A percentile compares a stretch with the other conserved stretches of the same genome.
These are phyloP conservation scores for Brachyalestes nurse DNA, from an alignment of 2,797 vertebrate species.

Conservation along the genomic window DNA sequence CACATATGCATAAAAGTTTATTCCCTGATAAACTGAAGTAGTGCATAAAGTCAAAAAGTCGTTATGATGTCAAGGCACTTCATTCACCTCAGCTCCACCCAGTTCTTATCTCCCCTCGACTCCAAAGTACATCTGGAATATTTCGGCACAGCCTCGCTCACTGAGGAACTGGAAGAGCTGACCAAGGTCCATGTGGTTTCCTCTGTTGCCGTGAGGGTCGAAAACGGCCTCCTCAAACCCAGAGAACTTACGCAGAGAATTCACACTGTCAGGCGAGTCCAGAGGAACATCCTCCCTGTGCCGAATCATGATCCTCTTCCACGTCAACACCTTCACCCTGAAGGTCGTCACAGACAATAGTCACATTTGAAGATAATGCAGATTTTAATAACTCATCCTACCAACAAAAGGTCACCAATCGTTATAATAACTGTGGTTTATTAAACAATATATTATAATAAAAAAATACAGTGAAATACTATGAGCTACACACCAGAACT, in stretches of 20 bases:
- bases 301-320: constrained; percentile 96
- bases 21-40: constrained; percentile 7
- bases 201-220: constrained; percentile 85
- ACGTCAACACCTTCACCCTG: constrained; percentile 92
- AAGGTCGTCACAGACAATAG: constrained; percentile 47
- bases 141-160: constrained; percentile 85
- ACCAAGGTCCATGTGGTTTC: constrained; percentile 96
- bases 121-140: constrained; percentile 87
- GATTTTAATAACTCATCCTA: too few species aligned
- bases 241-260: constrained; percentile 85
- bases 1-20: background rate
- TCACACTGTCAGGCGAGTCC: constrained; percentile 64
- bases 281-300: constrained; percentile 91
- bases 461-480: too few species aligned
- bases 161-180: constrained; percentile 92
- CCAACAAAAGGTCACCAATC: too few species aligned
- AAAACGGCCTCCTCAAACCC: constrained; percentile 91
- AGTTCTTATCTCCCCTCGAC: constrained; percentile 74
- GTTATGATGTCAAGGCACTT: background rate
- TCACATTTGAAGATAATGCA: background rate
- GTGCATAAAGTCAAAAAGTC: background rate
- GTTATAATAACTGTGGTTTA: too few species aligned
- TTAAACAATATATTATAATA: too few species aligned
- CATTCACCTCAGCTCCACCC: background rate
- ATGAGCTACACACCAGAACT: too few species aligned